Percentiles rank a stretch among this genome's conserved stretches.
Conservation (phyloP, 1,140 invertebrate species). For the Lordiphosa clarofinis region DNA sequence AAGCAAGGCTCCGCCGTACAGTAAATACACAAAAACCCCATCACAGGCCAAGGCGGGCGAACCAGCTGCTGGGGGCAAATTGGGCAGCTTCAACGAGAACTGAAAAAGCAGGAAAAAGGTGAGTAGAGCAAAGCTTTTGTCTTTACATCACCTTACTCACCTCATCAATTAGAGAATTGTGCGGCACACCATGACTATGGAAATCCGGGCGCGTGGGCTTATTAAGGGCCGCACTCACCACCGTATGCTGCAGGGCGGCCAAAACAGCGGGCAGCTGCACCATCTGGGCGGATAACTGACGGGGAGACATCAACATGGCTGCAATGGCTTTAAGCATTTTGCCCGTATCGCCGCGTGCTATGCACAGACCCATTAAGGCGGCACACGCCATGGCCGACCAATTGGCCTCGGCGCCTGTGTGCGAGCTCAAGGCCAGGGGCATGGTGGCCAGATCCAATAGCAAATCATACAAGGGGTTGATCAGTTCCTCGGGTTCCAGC, state of each 20-base stretch:
- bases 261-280: conserved; percentile 93
- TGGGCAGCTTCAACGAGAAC: conserved; percentile 55
- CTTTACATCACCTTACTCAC: conserved; percentile 79
- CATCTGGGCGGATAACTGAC: conserved; percentile 87
- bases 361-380: conserved; percentile 92
- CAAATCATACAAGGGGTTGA: conserved; percentile 89
- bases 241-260: conserved; percentile 92
- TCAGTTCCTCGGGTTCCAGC: conserved; percentile 86
- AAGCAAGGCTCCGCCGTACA: conserved; percentile 88
- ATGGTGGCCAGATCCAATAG: conserved; percentile 89
- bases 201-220: conserved; percentile 91
- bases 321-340: conserved; percentile 92
- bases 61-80: conserved; percentile 47
- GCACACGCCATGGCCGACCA: conserved; percentile 93
- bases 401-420: conserved; percentile 81
- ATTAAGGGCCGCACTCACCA: conserved; percentile 92
- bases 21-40: conserved; percentile 92
- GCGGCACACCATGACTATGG: conserved; percentile 92
- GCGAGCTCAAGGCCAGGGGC: conserved; percentile 81
- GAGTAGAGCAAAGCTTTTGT: neutral
- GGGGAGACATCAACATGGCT: conserved; percentile 92
- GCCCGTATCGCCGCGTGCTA: conserved; percentile 96
- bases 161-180: conserved; percentile 87
- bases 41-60: conserved; percentile 88
- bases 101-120: conserved; percentile 10